Evolutionary conservation across 2,888 invertebrate genomes (phyloP).

Genomic region (Zaprionus obscuricornis): DNA sequence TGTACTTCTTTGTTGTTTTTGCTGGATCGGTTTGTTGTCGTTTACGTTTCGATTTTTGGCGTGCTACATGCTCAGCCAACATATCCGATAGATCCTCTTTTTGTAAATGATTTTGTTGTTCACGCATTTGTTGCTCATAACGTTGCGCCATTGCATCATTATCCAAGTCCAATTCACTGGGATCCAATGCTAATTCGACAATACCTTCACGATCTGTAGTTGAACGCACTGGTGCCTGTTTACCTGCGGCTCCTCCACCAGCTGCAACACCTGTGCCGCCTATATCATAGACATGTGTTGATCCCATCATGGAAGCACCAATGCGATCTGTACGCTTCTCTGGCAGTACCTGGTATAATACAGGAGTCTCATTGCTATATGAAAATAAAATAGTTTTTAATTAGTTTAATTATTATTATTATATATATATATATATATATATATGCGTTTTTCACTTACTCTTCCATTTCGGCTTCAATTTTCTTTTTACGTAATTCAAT

Average conservation of each 20-base stretch:
- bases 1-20: constrained; percentile 97
- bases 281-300: constrained; percentile 98
- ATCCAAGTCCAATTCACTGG: constrained; percentile 97
- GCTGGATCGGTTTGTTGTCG: constrained; percentile 93
- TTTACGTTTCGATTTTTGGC: constrained; percentile 97
- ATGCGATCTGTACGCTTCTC: constrained; percentile 96
- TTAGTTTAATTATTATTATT: too few relatives aligned
- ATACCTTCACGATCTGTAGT: constrained; percentile 86
- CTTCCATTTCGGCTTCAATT: constrained; percentile 97
- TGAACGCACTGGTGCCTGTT: constrained; percentile 83
- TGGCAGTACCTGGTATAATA: constrained; percentile 96
- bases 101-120: constrained; percentile 93
- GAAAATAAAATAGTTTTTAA: too few relatives aligned
- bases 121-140: constrained; percentile 97
- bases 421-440: too few relatives aligned
- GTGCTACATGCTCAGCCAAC: constrained; percentile 98
- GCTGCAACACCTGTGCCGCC: constrained; percentile 86
- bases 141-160: constrained; percentile 97
- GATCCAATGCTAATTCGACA: constrained; percentile 98
- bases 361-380: constrained; percentile 94
- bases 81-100: constrained; percentile 99
- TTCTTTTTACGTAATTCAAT: constrained; percentile 99
- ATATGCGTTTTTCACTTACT: constrained; percentile 87
- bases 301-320: constrained; percentile 98
- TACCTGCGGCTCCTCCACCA: too few relatives aligned